A percentile compares a stretch with the other conserved stretches of the same genome.
Conservation (phyloP, 2,797 vertebrate species). For the Cheracebus regulus region DNA sequence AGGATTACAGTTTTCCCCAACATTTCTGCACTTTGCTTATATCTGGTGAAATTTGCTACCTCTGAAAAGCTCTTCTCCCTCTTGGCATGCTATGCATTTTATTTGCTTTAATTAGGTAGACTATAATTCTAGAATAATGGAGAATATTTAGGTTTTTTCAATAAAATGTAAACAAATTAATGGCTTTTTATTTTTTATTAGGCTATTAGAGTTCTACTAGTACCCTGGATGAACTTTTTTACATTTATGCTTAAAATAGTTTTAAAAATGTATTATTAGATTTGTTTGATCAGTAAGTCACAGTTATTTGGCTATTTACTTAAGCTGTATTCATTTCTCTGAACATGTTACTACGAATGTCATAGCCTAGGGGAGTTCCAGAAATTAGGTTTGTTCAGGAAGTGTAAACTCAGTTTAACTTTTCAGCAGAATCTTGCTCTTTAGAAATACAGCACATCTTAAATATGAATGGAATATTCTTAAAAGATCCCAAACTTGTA, state of each 20-base stretch:
- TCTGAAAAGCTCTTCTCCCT: background rate
- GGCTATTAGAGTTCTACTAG: background rate
- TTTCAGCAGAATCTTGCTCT: background rate
- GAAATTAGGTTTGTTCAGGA: conserved; percentile 23
- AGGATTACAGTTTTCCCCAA: background rate
- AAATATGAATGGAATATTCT: background rate
- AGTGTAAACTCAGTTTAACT: background rate
- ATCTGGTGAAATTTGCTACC: background rate
- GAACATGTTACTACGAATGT: background rate
- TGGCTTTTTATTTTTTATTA: conserved; percentile 32
- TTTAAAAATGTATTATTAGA: conserved; percentile 33
- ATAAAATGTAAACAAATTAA: background rate
- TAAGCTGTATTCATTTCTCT: conserved; percentile 6
- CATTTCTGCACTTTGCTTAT: background rate
- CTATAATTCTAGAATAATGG: background rate
- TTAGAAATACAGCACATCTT: background rate
- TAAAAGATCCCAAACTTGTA: background rate
- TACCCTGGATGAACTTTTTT: background rate
- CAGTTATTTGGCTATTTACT: conserved; percentile 25
- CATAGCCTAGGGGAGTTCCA: background rate
- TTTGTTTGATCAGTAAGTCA: conserved; percentile 4
- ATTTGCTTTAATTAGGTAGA: background rate
- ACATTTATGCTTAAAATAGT: background rate
- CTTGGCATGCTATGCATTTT: background rate
- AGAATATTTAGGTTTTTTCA: background rate